Conservation (phyloP, 2,113 vertebrate genomes). For the Otis tarda region DNA sequence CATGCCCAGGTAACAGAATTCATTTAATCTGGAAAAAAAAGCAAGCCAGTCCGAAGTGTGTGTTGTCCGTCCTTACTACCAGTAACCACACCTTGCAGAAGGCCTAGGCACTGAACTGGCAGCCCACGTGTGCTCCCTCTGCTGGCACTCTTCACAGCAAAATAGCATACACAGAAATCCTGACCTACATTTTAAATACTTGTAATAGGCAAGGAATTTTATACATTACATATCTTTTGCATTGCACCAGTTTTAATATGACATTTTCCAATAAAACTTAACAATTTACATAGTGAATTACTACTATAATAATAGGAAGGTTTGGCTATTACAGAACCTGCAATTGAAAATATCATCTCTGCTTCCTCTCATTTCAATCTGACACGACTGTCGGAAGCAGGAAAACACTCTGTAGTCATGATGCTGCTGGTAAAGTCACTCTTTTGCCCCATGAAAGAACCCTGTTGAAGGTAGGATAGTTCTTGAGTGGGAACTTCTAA, state of each 20-base stretch:
- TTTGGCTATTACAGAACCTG: neutral
- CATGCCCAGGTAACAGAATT: neutral
- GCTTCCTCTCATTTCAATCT: neutral
- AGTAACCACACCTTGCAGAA: neutral
- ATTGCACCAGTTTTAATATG: neutral
- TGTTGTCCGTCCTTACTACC: neutral
- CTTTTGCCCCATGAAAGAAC: neutral
- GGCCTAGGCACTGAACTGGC: neutral
- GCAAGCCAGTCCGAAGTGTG: neutral
- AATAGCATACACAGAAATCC: neutral
- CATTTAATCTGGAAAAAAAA: fast-evolving
- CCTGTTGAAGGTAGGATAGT: fast-evolving
- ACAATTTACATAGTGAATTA: neutral
- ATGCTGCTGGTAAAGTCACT: neutral
- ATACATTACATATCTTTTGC: neutral
- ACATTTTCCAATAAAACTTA: neutral
- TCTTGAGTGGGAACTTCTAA: neutral
- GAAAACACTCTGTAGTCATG: neutral
- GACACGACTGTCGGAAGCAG: fast-evolving
- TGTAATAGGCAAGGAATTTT: neutral
- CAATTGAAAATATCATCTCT: neutral
- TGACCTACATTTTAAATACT: neutral
- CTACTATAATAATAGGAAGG: neutral
- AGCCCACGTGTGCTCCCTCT: slow-evolving; percentile 22
- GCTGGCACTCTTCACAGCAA: neutral